Percentiles rank a stretch among this genome's conserved stretches.
phyloP scores from a whole-genome alignment of 2,113 vertebrate species.

The Sylvia atricapilla region DNA sequence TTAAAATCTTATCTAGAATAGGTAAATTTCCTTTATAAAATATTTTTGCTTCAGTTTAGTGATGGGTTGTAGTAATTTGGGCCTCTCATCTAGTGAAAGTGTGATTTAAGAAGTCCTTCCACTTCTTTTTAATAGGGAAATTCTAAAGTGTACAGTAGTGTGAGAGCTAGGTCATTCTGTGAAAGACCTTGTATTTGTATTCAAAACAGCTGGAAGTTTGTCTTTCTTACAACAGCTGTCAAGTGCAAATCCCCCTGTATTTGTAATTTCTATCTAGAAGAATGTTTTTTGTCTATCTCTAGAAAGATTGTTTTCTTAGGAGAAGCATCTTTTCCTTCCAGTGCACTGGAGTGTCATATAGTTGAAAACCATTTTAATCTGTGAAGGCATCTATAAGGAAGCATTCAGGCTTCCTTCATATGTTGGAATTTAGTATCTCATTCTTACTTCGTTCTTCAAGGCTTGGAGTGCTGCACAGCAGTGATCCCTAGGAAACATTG shows the following conservation, averaged over 20 bases:
- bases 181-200: neutral
- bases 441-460: neutral
- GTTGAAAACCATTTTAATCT: neutral
- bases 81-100: neutral
- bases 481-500: neutral
- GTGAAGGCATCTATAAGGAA: neutral
- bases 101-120: neutral
- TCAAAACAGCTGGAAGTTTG: neutral
- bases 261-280: neutral
- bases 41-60: neutral
- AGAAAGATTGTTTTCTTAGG: neutral
- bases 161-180: neutral
- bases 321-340: neutral
- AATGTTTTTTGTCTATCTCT: neutral
- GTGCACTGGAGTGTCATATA: neutral
- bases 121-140: neutral
- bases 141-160: neutral
- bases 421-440: neutral
- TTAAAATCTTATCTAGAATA: neutral
- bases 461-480: neutral
- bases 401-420: neutral
- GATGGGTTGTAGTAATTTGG: neutral
- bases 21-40: neutral
- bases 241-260: neutral
- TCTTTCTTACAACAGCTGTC: neutral